A percentile compares a stretch with the other conserved stretches of the same genome.
These are phyloP conservation scores for Nymphalis io DNA, from an alignment of 1,140 invertebrate species.

Conservation along the genomic window DNA sequence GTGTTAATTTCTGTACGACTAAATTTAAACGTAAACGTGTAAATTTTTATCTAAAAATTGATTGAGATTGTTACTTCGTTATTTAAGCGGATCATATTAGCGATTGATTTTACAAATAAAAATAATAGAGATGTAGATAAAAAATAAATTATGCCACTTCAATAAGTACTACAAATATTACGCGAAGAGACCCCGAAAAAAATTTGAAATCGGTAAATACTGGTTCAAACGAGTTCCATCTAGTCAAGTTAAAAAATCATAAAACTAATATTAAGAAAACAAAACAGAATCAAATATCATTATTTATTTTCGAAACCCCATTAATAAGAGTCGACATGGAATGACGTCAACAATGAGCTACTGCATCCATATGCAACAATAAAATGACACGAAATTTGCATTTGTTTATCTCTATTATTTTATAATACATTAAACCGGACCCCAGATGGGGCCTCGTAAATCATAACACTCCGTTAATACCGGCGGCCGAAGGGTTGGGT, in stretches of 20 bases:
- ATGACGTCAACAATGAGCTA: constrained; percentile 7
- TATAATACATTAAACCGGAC: constrained; percentile 52
- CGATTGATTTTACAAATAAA: no score
- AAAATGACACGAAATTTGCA: constrained; percentile 47
- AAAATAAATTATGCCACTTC: no score
- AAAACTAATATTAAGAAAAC: background rate
- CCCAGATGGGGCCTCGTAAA: constrained; percentile 55
- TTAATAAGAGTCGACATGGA: constrained; percentile 1
- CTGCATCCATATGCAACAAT: constrained; percentile 34
- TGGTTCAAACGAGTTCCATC: no score
- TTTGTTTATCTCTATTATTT: constrained; percentile 57
- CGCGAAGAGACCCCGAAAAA: no score
- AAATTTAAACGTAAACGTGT: background rate
- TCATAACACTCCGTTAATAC: constrained; percentile 67
- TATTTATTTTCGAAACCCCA: background rate
- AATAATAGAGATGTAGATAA: no score
- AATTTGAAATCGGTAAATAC: no score
- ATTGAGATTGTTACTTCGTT: background rate
- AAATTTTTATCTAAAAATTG: no score
- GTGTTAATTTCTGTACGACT: constrained; percentile 17
- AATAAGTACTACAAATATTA: no score
- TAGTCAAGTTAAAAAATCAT: no score
- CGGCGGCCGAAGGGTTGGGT: constrained; percentile 54
- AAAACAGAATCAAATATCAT: background rate
- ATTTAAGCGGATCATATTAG: no score